Percentiles rank a stretch among this genome's conserved stretches.
Conservation (phyloP, 2,113 vertebrate genomes). For the Meleagris gallopavo region DNA sequence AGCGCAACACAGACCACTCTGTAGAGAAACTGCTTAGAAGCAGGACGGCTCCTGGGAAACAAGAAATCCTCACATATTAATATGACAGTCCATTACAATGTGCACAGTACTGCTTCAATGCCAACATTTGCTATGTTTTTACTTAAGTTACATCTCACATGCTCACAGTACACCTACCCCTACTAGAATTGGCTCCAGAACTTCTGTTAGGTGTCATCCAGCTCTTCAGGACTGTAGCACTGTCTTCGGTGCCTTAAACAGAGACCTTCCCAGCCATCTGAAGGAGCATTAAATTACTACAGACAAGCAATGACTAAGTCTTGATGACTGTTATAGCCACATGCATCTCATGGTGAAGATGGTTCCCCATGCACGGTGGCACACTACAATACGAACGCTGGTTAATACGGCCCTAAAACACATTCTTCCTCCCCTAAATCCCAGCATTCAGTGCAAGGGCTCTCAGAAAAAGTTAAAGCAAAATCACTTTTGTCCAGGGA, state of each 20-base stretch:
- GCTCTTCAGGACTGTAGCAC: neutral
- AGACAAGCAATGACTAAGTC: neutral
- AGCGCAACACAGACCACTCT: neutral
- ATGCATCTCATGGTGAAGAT: neutral
- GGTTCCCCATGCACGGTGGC: neutral
- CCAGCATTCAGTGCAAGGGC: neutral
- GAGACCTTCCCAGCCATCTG: neutral
- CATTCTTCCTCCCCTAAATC: neutral
- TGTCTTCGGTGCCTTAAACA: neutral
- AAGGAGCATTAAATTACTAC: neutral
- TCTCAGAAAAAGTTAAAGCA: neutral
- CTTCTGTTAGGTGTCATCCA: neutral
- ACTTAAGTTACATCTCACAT: neutral
- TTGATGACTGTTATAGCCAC: neutral
- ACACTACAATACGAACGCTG: neutral
- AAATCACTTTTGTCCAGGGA: neutral
- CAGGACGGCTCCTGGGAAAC: neutral
- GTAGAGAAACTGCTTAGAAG: fast-evolving
- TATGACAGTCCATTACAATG: fast-evolving
- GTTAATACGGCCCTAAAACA: neutral
- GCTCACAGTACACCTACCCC: fast-evolving
- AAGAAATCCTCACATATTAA: neutral
- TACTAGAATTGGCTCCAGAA: fast-evolving
- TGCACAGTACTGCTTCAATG: too few relatives aligned
- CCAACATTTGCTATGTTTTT: neutral